Percentiles rank a stretch among this genome's conserved stretches.
phyloP scores from a whole-genome alignment of 2,888 invertebrate genomes.

The Hyposoter dolosus region DNA sequence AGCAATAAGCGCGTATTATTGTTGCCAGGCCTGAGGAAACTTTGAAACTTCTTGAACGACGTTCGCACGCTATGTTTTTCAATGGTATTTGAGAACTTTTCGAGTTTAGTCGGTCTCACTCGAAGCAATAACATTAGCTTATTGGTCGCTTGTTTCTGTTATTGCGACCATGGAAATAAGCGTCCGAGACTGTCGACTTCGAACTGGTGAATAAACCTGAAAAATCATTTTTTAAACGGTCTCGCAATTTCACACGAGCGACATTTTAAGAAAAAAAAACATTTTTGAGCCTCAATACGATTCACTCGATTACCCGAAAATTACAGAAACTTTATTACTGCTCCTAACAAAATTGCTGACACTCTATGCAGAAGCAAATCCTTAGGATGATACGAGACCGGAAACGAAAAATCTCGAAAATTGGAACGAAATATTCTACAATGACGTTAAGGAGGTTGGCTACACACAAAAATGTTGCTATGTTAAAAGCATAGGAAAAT shows the following conservation, averaged over 20 bases:
- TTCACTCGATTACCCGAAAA: not conserved
- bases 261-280: not conserved
- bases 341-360: no score
- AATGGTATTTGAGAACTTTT: slow-evolving; percentile 53
- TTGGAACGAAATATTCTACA: not conserved
- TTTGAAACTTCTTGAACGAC: slow-evolving; percentile 40
- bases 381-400: not conserved
- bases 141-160: slow-evolving; percentile 3
- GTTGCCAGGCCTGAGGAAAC: slow-evolving; percentile 48
- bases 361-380: not conserved
- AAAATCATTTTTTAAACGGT: not conserved
- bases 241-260: not conserved
- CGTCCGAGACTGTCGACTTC: slow-evolving; percentile 22
- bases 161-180: not conserved
- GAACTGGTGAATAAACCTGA: not conserved
- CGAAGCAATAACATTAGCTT: slow-evolving; percentile 53
- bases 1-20: slow-evolving; percentile 51
- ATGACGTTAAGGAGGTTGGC: no score
- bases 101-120: slow-evolving; percentile 30
- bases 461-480: no score
- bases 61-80: slow-evolving; percentile 45
- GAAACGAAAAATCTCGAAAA: not conserved
- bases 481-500: no score
- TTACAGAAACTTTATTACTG: no score
- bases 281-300: not conserved